Base-by-base conservation (phyloP, 2,113 vertebrate genomes). In the Carassius carassius region DNA sequence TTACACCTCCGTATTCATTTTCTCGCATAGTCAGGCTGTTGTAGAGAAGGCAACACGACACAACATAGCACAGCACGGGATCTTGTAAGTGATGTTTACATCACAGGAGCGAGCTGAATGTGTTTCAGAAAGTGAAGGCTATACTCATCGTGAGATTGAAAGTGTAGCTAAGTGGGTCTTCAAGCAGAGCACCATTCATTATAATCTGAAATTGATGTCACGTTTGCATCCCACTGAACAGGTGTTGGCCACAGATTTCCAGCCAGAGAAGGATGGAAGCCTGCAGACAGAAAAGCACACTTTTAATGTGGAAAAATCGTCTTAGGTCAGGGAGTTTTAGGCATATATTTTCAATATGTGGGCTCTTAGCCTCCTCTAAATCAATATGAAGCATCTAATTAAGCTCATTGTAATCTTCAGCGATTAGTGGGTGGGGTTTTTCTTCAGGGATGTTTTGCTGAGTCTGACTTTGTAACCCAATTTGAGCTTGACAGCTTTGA, bases 181-280 rank as follows among this genome's bases (percentile, higher is more conserved):
- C 41, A 63, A 67, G 60, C 62, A 12, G 14, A 81, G 78, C 7
- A 12, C 37, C 44, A 49, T 65, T 80, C 60, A 74, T n/a, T 74
- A 74, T 74, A 62, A 80, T 81, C 60, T 32, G 41, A 81, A 80
- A 67, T 29, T 67, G 62, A 81, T 49, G 78, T 67, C 78, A 67
- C 62, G 44, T 69, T 25, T 19, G 5, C 62, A 69, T 65, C 78
- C 19, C 60, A 69, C 23, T 49, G 17, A 69, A 51, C 58, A 78
- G 76, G 56, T 78, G 76, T 19, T 41, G 76, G 51, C 76, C 76
- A 41, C 51, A 78, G 29, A 78, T 78, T 78, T 78, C 21, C 29
- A 78, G 35, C 19, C 56, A 78, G 35, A 62, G 35, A 35, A 78
- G 23, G 78, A 65, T 8, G 62, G 44, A 81, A 29, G 44, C 25